Evolutionary conservation across 2,113 vertebrate species (phyloP).

Genomic region (Agelaius tricolor): DNA sequence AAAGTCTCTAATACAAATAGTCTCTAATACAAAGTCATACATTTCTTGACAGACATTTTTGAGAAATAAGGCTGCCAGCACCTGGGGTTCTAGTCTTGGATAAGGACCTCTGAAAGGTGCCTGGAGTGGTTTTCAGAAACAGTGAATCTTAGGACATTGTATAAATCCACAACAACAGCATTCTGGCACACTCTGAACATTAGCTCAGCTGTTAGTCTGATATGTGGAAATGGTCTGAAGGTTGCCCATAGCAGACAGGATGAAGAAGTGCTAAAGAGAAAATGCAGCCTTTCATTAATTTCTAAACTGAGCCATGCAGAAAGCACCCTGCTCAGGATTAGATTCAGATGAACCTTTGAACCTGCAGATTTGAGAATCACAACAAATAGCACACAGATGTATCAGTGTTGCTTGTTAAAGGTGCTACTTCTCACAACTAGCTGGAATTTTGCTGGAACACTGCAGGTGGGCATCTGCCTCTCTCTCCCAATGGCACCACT

Average conservation of each 20-base stretch:
- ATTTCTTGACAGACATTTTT: neutral
- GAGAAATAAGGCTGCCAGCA: neutral
- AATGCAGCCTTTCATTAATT: neutral
- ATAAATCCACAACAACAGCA: neutral
- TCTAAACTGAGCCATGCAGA: neutral
- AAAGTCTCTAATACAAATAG: neutral
- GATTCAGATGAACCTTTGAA: neutral
- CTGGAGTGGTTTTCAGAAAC: neutral
- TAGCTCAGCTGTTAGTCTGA: neutral
- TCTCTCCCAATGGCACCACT: neutral
- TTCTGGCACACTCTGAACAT: neutral
- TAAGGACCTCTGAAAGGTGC: neutral
- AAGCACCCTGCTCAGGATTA: neutral
- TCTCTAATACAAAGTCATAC: neutral
- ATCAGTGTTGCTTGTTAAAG: neutral
- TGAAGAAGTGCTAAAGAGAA: neutral
- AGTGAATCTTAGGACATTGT: neutral
- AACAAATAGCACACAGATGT: neutral
- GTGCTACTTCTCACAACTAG: neutral
- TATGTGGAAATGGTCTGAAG: neutral
- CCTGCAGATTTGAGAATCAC: neutral
- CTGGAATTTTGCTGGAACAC: neutral
- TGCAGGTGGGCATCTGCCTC: neutral
- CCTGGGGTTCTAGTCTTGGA: fast-evolving
- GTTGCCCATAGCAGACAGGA: neutral